Percentiles rank a stretch among this genome's conserved stretches.
phyloP scores from a whole-genome alignment of 2,113 vertebrate genomes.

The Eira barbara region DNA sequence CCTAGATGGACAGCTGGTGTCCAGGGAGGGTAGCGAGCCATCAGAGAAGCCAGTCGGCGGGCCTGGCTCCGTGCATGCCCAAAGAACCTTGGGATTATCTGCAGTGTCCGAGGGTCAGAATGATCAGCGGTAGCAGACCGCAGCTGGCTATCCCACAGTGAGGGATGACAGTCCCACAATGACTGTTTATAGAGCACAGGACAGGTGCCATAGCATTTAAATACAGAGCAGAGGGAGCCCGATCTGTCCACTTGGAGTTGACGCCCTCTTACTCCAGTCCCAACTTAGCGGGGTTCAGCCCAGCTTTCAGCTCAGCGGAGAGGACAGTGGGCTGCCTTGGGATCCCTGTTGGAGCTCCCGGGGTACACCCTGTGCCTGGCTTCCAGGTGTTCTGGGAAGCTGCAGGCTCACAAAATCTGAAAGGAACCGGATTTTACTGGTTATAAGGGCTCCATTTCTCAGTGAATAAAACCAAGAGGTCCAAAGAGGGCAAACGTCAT shows the following conservation, averaged over 20 bases:
- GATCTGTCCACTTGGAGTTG: background rate
- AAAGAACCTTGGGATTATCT: background rate
- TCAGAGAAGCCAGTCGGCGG: background rate
- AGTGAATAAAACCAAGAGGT: background rate
- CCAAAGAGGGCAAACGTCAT: background rate
- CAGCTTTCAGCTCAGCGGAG: background rate
- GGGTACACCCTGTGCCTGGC: too few relatives aligned
- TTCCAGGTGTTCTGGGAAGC: background rate
- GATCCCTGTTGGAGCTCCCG: rapidly evolving
- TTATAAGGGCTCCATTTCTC: background rate
- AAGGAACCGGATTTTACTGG: background rate
- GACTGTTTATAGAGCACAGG: background rate
- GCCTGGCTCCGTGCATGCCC: rapidly evolving
- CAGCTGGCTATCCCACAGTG: background rate
- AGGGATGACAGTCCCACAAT: background rate
- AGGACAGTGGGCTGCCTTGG: background rate
- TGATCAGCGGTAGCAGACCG: rapidly evolving
- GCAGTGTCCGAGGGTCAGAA: background rate
- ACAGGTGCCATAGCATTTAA: background rate
- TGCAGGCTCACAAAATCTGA: background rate
- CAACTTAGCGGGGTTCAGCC: background rate
- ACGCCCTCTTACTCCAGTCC: background rate
- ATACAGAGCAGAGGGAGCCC: background rate
- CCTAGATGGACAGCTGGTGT: background rate
- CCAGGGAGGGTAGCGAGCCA: background rate